These are phyloP conservation scores for Pediacus dermestoides DNA, from an alignment of 2,888 invertebrate species.

Conservation along the genomic window DNA sequence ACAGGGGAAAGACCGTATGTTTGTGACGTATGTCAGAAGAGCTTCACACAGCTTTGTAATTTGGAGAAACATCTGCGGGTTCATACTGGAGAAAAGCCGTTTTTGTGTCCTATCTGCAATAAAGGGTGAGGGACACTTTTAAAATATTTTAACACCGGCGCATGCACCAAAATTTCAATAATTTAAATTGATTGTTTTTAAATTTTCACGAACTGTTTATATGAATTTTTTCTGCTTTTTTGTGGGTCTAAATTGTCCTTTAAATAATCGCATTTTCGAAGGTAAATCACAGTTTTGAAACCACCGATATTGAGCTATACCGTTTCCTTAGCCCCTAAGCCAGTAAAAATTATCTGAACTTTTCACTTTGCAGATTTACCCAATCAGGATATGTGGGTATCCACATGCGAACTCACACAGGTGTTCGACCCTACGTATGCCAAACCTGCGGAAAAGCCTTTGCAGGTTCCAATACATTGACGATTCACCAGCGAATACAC, in stretches of 20 bases:
- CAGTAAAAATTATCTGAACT: too few species aligned
- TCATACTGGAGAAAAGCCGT: constrained; percentile 50
- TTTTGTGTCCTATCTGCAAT: constrained; percentile 47
- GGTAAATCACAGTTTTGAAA: too few species aligned
- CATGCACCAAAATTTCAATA: too few species aligned
- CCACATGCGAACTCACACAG: constrained; percentile 51
- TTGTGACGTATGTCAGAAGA: constrained; percentile 47
- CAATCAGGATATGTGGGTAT: constrained; percentile 51
- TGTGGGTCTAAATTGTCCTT: too few species aligned
- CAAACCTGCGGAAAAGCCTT: constrained; percentile 50
- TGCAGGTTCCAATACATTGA: constrained; percentile 48
- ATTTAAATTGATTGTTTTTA: too few species aligned
- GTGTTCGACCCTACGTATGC: constrained; percentile 49
- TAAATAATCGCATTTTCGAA: too few species aligned
- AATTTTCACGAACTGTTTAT: too few species aligned
- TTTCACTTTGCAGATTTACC: constrained; percentile 42
- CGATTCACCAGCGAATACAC: constrained; percentile 48
- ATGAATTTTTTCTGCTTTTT: too few species aligned
- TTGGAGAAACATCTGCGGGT: constrained; percentile 50
- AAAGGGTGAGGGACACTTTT: too few species aligned
- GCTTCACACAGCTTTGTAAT: constrained; percentile 49
- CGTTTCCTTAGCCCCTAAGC: too few species aligned
- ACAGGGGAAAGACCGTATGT: constrained; percentile 50
- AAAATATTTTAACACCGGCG: too few species aligned
- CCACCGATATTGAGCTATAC: too few species aligned